Conservation (phyloP, 1,140 invertebrate species). For the Eueides isabella region DNA sequence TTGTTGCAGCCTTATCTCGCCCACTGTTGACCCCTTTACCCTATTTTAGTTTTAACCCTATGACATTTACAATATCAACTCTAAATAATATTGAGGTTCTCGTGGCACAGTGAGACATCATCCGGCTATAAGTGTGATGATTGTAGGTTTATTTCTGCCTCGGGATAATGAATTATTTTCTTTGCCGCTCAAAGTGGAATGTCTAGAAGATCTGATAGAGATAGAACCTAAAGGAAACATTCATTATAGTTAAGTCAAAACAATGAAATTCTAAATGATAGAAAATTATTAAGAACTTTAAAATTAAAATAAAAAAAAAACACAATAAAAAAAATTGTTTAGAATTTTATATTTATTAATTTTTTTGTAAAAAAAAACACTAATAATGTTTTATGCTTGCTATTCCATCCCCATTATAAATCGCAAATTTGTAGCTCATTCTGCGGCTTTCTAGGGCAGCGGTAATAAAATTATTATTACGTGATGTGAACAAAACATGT, state of each 20-base stretch:
- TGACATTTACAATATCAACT: constrained; percentile 45
- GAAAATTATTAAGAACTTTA: too few relatives aligned
- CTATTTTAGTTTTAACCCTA: constrained; percentile 69
- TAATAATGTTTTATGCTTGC: neutral
- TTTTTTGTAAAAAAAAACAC: neutral
- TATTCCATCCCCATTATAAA: neutral
- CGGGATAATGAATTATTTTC: too few relatives aligned
- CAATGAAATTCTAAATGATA: too few relatives aligned
- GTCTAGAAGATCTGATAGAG: too few relatives aligned
- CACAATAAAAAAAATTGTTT: too few relatives aligned
- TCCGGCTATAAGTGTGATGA: too few relatives aligned
- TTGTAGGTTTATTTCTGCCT: too few relatives aligned
- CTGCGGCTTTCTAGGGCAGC: constrained; percentile 12
- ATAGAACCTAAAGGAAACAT: too few relatives aligned
- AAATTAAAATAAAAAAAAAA: too few relatives aligned
- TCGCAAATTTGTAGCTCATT: neutral
- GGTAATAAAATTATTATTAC: constrained; percentile 64
- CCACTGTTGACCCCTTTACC: constrained; percentile 78
- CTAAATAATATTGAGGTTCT: constrained; percentile 16
- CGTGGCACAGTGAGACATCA: neutral
- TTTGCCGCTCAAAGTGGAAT: too few relatives aligned
- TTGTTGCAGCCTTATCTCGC: constrained; percentile 79
- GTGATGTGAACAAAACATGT: constrained; percentile 77
- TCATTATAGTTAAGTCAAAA: too few relatives aligned
- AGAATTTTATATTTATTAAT: neutral